These are phyloP conservation scores for Psococerastis gibbosa DNA, from an alignment of 2,888 invertebrate genomes.

Conservation along the genomic window DNA sequence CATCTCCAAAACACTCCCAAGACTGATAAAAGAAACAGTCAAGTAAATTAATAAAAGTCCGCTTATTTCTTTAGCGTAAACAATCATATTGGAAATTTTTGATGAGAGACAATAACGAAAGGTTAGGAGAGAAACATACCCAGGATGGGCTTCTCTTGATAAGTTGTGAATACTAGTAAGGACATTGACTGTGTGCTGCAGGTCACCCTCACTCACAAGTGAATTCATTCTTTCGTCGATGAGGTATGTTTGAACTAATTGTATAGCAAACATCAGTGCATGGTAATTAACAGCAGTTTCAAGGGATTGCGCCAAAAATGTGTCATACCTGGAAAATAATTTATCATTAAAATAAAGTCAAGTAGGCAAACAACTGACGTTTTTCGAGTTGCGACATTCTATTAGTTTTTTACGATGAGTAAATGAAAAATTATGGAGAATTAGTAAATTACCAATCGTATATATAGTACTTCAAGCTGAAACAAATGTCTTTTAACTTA, in stretches of 20 bases:
- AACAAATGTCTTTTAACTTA: too few relatives aligned
- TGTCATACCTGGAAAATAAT: slow-evolving; percentile 30
- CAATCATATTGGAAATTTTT: not conserved
- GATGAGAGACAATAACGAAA: not conserved
- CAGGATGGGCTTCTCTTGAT: slow-evolving; percentile 62
- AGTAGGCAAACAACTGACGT: not conserved
- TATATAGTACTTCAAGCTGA: too few relatives aligned
- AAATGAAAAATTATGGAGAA: too few relatives aligned
- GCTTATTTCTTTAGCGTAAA: too few relatives aligned
- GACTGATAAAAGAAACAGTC: slow-evolving; percentile 26
- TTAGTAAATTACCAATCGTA: too few relatives aligned
- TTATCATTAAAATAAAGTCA: not conserved
- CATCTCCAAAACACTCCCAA: slow-evolving; percentile 63
- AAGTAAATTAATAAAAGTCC: slow-evolving; percentile 14
- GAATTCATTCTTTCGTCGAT: slow-evolving; percentile 65
- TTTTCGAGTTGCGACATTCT: too few relatives aligned
- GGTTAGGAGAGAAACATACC: slow-evolving; percentile 27
- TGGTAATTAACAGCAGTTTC: slow-evolving; percentile 64
- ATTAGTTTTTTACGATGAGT: too few relatives aligned
- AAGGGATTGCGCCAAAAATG: slow-evolving; percentile 65
- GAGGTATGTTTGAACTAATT: slow-evolving; percentile 69
- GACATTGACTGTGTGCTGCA: slow-evolving; percentile 72
- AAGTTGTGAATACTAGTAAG: slow-evolving; percentile 57
- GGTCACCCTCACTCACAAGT: slow-evolving; percentile 62
- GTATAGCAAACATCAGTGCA: slow-evolving; percentile 79